A percentile compares a stretch with the other conserved stretches of the same genome.
Evolutionary conservation across 2,888 invertebrate genomes (phyloP).

Genomic region (Teleogryllus oceanicus): DNA sequence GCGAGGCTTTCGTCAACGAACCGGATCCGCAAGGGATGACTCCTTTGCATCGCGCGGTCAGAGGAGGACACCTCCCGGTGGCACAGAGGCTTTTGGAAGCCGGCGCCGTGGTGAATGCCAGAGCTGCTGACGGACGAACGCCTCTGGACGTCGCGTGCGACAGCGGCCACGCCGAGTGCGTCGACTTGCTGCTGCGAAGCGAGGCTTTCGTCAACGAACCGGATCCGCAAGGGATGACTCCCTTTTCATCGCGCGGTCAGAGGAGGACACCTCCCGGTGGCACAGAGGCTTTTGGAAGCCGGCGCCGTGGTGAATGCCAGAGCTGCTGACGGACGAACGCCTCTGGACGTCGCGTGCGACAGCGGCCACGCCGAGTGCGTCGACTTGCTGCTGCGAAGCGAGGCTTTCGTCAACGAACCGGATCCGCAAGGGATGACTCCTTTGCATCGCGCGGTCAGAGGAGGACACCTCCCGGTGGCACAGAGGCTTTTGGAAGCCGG

Average conservation of each 20-base stretch:
- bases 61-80: neutral
- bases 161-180: slow-evolving; percentile 20
- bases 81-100: neutral
- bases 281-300: neutral
- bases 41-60: neutral
- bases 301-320: slow-evolving; percentile 20
- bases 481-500: too few relatives aligned
- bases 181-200: neutral
- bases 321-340: slow-evolving; percentile 19
- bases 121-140: slow-evolving; percentile 12
- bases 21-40: neutral
- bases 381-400: too few relatives aligned
- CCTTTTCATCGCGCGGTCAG: neutral
- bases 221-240: neutral
- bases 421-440: too few relatives aligned
- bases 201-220: neutral
- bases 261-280: neutral
- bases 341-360: slow-evolving; percentile 28
- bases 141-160: slow-evolving; percentile 29
- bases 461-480: too few relatives aligned
- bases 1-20: neutral
- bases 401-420: too few relatives aligned
- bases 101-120: slow-evolving; percentile 20
- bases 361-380: slow-evolving; percentile 19
- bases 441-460: too few relatives aligned